phyloP scores from a whole-genome alignment of 2,797 vertebrate genomes.

The Sebastes melanostomus region DNA sequence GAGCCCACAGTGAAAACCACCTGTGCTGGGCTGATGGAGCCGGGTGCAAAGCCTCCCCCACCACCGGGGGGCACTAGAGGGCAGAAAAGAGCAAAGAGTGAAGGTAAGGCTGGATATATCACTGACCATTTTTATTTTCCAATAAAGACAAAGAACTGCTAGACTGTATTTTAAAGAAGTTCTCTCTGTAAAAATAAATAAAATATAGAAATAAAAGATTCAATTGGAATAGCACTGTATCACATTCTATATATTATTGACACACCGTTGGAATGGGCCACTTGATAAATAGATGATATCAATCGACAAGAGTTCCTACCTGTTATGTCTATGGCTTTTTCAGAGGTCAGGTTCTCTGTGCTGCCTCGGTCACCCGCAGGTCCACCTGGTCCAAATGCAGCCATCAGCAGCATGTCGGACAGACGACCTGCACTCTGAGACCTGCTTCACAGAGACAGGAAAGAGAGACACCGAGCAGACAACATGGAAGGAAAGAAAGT shows the following conservation, averaged over 20 bases:
- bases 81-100: not conserved
- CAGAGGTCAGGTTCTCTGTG: conserved; percentile 89
- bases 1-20: conserved; percentile 97
- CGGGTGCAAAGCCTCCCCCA: conserved; percentile 81
- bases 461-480: not conserved
- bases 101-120: not conserved
- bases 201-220: not conserved
- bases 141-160: not conserved
- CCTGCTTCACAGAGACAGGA: conserved; percentile 67
- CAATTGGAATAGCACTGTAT: not conserved
- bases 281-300: not conserved
- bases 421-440: conserved; percentile 93
- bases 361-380: conserved; percentile 86
- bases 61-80: conserved; percentile 83
- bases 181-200: not conserved
- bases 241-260: not conserved
- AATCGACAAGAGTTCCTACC: conserved; percentile 66
- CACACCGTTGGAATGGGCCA: not conserved
- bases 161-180: not conserved
- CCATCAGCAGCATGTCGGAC: conserved; percentile 95
- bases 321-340: conserved; percentile 90
- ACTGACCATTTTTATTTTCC: not conserved
- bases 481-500: not conserved
- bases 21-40: conserved; percentile 88
- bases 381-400: conserved; percentile 91